Evolutionary conservation across 2,888 invertebrate species (phyloP).

Genomic region (Cremastinae sp.): DNA sequence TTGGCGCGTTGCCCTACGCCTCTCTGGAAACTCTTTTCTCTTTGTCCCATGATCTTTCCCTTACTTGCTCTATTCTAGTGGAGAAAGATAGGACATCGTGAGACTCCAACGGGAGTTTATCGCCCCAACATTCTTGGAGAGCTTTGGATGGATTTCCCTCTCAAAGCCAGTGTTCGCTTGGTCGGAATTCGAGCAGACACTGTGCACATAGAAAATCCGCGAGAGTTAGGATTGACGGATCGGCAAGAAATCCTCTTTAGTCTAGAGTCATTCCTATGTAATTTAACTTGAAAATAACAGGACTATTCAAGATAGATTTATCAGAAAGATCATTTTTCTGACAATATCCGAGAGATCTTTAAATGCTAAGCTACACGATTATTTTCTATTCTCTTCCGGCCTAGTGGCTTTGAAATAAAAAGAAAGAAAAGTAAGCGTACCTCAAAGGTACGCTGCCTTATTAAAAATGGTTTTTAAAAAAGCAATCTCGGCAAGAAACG

Average conservation of each 20-base stretch:
- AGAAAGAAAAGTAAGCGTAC: conserved; percentile 65
- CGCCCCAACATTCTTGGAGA: conserved; percentile 79
- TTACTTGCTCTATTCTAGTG: conserved; percentile 67
- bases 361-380: conserved; percentile 2
- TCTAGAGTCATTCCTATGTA: conserved; percentile 33
- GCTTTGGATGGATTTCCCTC: conserved; percentile 78
- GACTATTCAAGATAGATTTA: conserved; percentile 5
- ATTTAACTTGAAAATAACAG: conserved; percentile 31
- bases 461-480: conserved; percentile 74
- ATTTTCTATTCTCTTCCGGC: conserved; percentile 1
- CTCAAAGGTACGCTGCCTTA: conserved; percentile 64
- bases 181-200: conserved; percentile 49
- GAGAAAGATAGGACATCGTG: conserved; percentile 74
- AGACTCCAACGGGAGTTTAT: conserved; percentile 78
- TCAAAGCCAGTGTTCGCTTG: conserved; percentile 66
- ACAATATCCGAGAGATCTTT: conserved; percentile 3
- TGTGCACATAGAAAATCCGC: conserved; percentile 31
- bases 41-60: conserved; percentile 53
- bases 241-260: conserved; percentile 44
- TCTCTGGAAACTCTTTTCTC: conserved; percentile 69
- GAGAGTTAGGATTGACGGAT: conserved; percentile 33
- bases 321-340: not conserved
- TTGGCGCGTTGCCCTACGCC: conserved; percentile 80
- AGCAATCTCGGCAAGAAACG: conserved; percentile 69
- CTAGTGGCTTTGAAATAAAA: conserved; percentile 37